These are phyloP conservation scores for Tamandua tetradactyla DNA, from an alignment of 2,797 vertebrate genomes.

Conservation along the genomic window DNA sequence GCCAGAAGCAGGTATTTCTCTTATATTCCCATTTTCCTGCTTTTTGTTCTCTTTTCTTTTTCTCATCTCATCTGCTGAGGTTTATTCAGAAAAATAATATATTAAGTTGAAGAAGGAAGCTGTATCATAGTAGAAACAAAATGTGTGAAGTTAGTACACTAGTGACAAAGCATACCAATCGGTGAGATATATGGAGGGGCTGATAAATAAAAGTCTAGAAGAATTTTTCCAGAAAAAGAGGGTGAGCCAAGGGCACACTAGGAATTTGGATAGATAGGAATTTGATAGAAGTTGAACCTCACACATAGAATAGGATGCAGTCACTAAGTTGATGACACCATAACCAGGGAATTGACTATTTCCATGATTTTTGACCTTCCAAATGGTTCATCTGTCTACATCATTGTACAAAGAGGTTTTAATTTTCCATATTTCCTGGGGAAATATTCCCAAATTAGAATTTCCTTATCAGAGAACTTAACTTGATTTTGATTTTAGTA, in stretches of 20 bases:
- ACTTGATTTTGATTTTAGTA: neutral
- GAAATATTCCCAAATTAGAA: neutral
- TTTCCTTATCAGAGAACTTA: neutral
- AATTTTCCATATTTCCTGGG: neutral
- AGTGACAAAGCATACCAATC: neutral
- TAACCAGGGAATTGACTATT: neutral
- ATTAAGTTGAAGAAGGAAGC: neutral
- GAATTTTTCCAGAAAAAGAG: neutral
- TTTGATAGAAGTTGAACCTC: neutral
- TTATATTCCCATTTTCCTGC: neutral
- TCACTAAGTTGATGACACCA: too few relatives aligned
- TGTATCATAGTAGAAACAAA: neutral
- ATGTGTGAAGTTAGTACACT: neutral
- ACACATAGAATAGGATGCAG: neutral
- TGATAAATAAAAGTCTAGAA: neutral
- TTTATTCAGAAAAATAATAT: neutral
- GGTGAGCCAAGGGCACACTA: neutral
- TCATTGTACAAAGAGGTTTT: neutral
- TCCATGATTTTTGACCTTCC: neutral
- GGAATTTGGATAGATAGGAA: too few relatives aligned
- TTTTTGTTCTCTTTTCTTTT: neutral
- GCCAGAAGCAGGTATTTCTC: neutral
- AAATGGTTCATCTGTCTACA: neutral
- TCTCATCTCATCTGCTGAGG: neutral
- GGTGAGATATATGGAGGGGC: neutral